Evolutionary conservation across 1,140 invertebrate species (phyloP).

Genomic region (Drosophila rufa): DNA sequence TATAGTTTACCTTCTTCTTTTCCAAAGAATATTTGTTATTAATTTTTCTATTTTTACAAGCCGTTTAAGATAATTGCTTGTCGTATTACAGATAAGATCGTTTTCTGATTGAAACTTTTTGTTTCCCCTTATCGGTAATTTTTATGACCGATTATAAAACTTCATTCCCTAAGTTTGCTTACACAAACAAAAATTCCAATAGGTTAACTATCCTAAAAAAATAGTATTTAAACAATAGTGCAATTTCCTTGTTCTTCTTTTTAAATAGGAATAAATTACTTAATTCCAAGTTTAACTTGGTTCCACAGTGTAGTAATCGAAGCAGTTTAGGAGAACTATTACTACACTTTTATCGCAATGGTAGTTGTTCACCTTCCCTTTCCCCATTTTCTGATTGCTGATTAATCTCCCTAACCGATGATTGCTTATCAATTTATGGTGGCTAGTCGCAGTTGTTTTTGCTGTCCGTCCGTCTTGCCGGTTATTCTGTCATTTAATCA

Average conservation of each 20-base stretch:
- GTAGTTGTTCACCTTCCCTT: conserved; percentile 9
- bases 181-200: neutral
- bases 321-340: conserved; percentile 33
- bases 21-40: neutral
- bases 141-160: conserved; percentile 23
- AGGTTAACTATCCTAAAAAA: neutral
- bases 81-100: conserved; percentile 11
- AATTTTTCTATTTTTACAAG: conserved; percentile 8
- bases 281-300: neutral
- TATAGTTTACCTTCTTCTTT: neutral
- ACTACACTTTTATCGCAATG: conserved; percentile 58
- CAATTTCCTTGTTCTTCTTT: neutral
- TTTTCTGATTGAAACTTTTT: conserved; percentile 12
- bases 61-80: conserved; percentile 8
- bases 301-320: conserved; percentile 33
- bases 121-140: conserved; percentile 2
- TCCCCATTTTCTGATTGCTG: conserved; percentile 9
- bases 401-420: conserved; percentile 61
- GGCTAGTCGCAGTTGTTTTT: conserved; percentile 39
- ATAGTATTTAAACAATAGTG: too few relatives aligned
- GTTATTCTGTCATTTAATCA: conserved; percentile 64
- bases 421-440: conserved; percentile 76
- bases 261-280: conserved; percentile 8
- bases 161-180: neutral
- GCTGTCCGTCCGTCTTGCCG: conserved; percentile 34